Conservation (phyloP, 2,888 invertebrate genomes). For the Notodonta ziczac region DNA sequence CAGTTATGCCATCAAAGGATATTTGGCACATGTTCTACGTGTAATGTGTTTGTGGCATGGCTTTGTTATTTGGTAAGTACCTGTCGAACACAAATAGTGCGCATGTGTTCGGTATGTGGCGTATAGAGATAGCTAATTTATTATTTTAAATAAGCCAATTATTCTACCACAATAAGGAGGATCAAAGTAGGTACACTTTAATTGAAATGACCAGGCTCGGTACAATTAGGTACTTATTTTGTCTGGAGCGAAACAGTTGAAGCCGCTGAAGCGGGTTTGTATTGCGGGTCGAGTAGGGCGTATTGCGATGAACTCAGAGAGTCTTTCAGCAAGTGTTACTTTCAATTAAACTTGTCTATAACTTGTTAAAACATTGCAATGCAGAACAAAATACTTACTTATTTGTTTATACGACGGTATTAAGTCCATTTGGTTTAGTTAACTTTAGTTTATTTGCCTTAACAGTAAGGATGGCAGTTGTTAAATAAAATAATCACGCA, state of each 20-base stretch:
- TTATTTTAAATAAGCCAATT: not conserved
- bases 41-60: slow-evolving; percentile 16
- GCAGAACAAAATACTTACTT: no score
- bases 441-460: no score
- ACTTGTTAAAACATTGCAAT: not conserved
- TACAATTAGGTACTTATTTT: slow-evolving; percentile 56
- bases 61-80: slow-evolving; percentile 17
- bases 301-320: slow-evolving; percentile 67
- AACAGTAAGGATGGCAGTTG: no score
- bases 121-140: no score
- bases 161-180: slow-evolving; percentile 10
- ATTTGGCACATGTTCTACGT: slow-evolving; percentile 34
- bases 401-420: no score
- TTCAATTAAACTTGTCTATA: slow-evolving; percentile 24
- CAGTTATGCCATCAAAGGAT: slow-evolving; percentile 58
- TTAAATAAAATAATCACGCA: no score
- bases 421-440: no score
- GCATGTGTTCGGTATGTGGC: no score
- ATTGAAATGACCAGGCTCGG: slow-evolving; percentile 56
- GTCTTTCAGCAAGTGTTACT: slow-evolving; percentile 56
- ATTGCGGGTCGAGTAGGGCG: slow-evolving; percentile 77
- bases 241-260: slow-evolving; percentile 55
- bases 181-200: slow-evolving; percentile 21
- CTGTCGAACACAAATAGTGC: not conserved
- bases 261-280: slow-evolving; percentile 71